These are phyloP conservation scores for Monopis laevigella DNA, from an alignment of 2,888 invertebrate species.

Conservation along the genomic window DNA sequence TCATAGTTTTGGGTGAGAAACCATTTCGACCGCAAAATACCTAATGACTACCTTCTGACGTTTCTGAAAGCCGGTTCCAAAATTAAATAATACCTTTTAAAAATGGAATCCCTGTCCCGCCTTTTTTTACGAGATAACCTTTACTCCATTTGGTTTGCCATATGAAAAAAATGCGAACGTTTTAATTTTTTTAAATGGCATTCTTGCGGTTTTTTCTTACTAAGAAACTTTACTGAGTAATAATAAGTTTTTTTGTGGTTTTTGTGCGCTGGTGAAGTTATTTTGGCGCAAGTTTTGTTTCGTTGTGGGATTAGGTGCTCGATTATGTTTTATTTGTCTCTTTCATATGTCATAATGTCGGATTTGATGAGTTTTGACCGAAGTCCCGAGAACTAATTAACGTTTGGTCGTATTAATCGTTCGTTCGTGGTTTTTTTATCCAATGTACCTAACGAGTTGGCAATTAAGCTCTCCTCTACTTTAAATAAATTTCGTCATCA, in stretches of 20 bases:
- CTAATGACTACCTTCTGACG: constrained; percentile 67
- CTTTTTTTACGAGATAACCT: constrained; percentile 64
- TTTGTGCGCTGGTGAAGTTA: constrained; percentile 34
- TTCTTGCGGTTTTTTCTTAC: constrained; percentile 62
- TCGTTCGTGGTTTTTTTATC: constrained; percentile 18
- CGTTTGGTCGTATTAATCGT: constrained; percentile 49
- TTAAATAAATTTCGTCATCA: background rate
- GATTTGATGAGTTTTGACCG: constrained; percentile 41
- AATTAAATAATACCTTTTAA: constrained; percentile 68
- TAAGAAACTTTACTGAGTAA: constrained; percentile 47
- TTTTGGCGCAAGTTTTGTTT: constrained; percentile 8
- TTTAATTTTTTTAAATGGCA: constrained; percentile 66
- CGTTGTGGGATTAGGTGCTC: constrained; percentile 24
- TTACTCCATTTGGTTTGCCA: constrained; percentile 60
- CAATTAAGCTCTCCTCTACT: background rate
- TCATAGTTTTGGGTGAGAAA: constrained; percentile 37
- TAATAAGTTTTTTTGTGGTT: constrained; percentile 51
- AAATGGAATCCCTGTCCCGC: constrained; percentile 67
- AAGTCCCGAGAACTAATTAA: constrained; percentile 46
- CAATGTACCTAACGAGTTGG: constrained; percentile 2
- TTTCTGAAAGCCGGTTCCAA: constrained; percentile 64
- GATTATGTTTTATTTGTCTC: constrained; percentile 20
- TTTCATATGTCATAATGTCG: constrained; percentile 43
- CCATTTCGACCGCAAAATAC: constrained; percentile 53
- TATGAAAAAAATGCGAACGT: constrained; percentile 58